These are phyloP conservation scores for Chascanopsetta lugubris DNA, from an alignment of 2,113 vertebrate species.

Conservation along the genomic window DNA sequence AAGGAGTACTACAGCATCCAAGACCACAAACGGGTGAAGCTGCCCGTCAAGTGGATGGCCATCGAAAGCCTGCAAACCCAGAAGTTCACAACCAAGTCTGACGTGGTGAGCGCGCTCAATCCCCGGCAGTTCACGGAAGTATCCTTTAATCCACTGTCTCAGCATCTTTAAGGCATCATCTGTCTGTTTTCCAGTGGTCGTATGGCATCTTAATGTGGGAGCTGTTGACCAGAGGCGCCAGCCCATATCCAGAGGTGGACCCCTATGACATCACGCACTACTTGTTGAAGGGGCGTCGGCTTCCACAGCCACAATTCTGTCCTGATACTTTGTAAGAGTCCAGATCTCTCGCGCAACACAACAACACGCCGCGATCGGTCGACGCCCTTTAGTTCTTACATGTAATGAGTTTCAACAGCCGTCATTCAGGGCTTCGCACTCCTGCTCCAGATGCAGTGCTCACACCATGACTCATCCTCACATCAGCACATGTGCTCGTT, in stretches of 20 bases:
- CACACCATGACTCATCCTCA: not conserved
- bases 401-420: not conserved
- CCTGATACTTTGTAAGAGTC: slow-evolving; percentile 89
- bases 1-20: slow-evolving; percentile 96
- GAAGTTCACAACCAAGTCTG: slow-evolving; percentile 95
- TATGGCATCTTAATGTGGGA: slow-evolving; percentile 96
- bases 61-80: slow-evolving; percentile 96
- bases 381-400: not conserved
- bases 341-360: not conserved
- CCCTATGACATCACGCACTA: slow-evolving; percentile 91
- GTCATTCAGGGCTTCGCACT: not conserved
- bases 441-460: not conserved
- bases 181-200: slow-evolving; percentile 85
- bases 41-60: slow-evolving; percentile 98
- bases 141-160: not conserved
- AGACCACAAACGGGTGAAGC: slow-evolving; percentile 85
- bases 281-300: slow-evolving; percentile 87
- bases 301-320: slow-evolving; percentile 92
- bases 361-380: not conserved
- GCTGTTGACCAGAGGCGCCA: slow-evolving; percentile 92
- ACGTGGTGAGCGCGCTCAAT: slow-evolving; percentile 86
- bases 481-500: slow-evolving; percentile 13
- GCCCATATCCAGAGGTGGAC: slow-evolving; percentile 89
- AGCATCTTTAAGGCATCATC: not conserved
- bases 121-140: not conserved